A percentile compares a stretch with the other conserved stretches of the same genome.
Evolutionary conservation across 1,140 invertebrate genomes (phyloP).

Genomic region (Oryctes rhinoceros): DNA sequence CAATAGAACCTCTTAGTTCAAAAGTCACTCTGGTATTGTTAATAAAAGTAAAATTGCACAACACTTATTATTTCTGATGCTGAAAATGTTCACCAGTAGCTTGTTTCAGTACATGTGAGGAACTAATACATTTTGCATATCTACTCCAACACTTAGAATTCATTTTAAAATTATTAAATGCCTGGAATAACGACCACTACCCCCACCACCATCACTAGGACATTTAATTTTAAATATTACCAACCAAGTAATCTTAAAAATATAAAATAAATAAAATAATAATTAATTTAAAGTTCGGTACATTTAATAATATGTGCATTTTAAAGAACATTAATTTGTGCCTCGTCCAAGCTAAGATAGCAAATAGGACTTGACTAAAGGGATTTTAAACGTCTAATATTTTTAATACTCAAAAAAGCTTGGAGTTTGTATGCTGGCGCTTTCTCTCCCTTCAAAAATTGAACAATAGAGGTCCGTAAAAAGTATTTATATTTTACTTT

Average conservation of each 20-base stretch:
- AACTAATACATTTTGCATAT: conserved; percentile 4
- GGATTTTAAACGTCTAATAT: too few relatives aligned
- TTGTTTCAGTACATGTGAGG: conserved; percentile 23
- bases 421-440: too few relatives aligned
- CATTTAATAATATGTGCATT: too few relatives aligned
- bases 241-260: not conserved
- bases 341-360: too few relatives aligned
- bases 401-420: too few relatives aligned
- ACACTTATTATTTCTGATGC: not conserved
- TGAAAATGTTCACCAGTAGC: conserved; percentile 14
- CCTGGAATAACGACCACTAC: not conserved
- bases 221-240: not conserved
- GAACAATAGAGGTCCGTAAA: too few relatives aligned
- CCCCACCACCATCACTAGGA: not conserved
- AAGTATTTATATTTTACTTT: too few relatives aligned
- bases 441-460: too few relatives aligned
- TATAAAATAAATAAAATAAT: not conserved
- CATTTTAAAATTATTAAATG: conserved; percentile 23
- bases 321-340: too few relatives aligned
- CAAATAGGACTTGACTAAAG: too few relatives aligned
- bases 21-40: not conserved
- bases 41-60: conserved; percentile 7
- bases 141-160: not conserved
- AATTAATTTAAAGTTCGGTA: too few relatives aligned
- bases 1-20: not conserved